These are phyloP conservation scores for Peromyscus eremicus DNA, from an alignment of 2,797 vertebrate genomes.

Conservation along the genomic window DNA sequence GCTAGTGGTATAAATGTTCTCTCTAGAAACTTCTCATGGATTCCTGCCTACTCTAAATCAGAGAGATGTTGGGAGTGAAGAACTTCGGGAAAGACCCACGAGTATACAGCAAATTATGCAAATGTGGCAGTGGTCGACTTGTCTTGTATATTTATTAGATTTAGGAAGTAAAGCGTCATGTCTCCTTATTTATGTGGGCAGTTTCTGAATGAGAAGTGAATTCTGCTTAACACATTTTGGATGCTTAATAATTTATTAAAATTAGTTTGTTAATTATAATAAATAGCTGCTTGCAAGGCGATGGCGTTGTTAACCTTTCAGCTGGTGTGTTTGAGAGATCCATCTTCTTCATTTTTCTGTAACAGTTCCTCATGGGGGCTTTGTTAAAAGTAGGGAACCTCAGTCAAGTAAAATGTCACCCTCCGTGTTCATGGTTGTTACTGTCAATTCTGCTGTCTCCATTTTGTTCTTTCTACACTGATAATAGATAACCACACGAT, in stretches of 20 bases:
- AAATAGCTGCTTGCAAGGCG: conserved; percentile 15
- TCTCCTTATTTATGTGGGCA: neutral
- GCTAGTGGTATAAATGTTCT: neutral
- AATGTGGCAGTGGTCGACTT: fast-evolving
- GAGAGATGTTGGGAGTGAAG: neutral
- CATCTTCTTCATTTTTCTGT: neutral
- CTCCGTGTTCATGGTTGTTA: neutral
- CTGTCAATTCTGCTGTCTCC: neutral
- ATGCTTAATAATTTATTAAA: conserved; percentile 43
- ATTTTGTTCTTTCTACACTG: neutral
- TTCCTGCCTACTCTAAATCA: neutral
- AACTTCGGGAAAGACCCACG: neutral
- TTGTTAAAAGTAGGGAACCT: conserved; percentile 33
- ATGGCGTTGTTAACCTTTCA: conserved; percentile 36
- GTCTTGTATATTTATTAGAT: neutral
- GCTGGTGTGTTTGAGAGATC: conserved; percentile 4
- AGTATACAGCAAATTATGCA: neutral
- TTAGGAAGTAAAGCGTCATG: neutral
- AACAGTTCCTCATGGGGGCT: neutral
- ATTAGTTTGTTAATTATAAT: conserved; percentile 41
- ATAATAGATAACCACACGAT: neutral
- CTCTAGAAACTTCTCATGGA: neutral
- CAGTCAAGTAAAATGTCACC: neutral
- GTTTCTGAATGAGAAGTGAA: neutral
- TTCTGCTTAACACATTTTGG: neutral